Evolutionary conservation across 2,797 vertebrate genomes (phyloP), one percentile per base, ranked within the genome.

Genomic region (Acanthornis magna): DNA sequence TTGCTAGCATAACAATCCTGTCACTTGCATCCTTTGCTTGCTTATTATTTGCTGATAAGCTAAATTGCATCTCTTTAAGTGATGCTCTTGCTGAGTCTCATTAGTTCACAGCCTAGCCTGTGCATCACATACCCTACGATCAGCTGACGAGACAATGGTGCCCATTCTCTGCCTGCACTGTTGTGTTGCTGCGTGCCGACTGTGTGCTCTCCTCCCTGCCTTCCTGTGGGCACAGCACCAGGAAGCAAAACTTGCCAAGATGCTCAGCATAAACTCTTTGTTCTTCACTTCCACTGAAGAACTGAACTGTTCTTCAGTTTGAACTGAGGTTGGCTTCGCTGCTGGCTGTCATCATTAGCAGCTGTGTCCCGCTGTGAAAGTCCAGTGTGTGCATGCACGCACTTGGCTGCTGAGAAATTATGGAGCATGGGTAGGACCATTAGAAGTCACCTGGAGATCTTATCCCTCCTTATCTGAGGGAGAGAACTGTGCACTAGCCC

Each of bases 341-440:
- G 4, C 67, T 60, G 87, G 29, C 67, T 14, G 20, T 50, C 45
- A 40, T 40, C 66, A 38, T 63, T 77, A 79, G 82, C 55, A 73
- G 73, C 73, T 29, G 23, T 7, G 55, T 40, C 76, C 51, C 0
- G 6, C 30, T 70, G 61, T 60, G 23, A 5, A 53, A n/a, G 78
- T 62, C 45, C 38, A 9, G 14, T 9, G 42, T 75, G 68, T 5
- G 7, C 38, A 47, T 1, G 10, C 22, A 30, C 0, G 0, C 23
- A 2, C 32, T 91, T 34, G 62, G 50, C 57, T 83, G 42, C 55
- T 77, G 43, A 58, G 70, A 48, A 63, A 23, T 84, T 40, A 15
- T 7, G 61, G 51, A 32, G 7, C 0, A 1, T 34, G n/a, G 19
- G 32, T 32, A 57, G 45, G 61, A 16, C 29, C 45, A 9, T 21